These are phyloP conservation scores for Ectobius pallidus DNA, from an alignment of 2,888 invertebrate species.

Conservation along the genomic window DNA sequence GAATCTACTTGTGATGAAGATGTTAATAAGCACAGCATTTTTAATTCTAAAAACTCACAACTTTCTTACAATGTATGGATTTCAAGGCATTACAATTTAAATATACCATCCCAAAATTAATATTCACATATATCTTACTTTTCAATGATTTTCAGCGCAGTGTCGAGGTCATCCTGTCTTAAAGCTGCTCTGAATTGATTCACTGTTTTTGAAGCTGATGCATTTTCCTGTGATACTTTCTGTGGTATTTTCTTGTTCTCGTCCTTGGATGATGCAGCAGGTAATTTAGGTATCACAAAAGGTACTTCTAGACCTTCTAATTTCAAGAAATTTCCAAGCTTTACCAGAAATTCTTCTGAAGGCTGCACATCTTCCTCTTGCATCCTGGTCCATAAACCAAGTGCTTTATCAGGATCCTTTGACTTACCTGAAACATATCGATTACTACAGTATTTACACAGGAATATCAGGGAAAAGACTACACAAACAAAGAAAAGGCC, in stretches of 20 bases:
- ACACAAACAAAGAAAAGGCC: too few relatives aligned
- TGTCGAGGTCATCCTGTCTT: neutral
- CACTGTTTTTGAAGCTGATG: neutral
- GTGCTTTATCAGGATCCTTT: constrained; percentile 74
- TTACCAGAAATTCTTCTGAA: constrained; percentile 68
- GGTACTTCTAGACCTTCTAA: constrained; percentile 70
- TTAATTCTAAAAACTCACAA: too few relatives aligned
- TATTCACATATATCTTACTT: constrained; percentile 16
- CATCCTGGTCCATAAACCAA: constrained; percentile 80
- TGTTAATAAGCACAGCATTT: too few relatives aligned
- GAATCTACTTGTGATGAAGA: too few relatives aligned
- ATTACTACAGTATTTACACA: too few relatives aligned
- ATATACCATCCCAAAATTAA: too few relatives aligned
- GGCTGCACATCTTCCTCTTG: constrained; percentile 83
- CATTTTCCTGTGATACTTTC: neutral
- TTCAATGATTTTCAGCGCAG: neutral
- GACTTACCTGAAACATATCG: constrained; percentile 64
- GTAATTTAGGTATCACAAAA: constrained; percentile 64
- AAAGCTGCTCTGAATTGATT: constrained; percentile 5
- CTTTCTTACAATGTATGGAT: too few relatives aligned
- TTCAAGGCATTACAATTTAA: too few relatives aligned
- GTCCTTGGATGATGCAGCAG: neutral
- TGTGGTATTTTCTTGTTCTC: neutral
- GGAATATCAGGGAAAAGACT: too few relatives aligned
- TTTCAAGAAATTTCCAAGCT: constrained; percentile 69